These are phyloP conservation scores for Drosophila subpulchrella DNA, from an alignment of 1,140 invertebrate genomes.

Conservation along the genomic window DNA sequence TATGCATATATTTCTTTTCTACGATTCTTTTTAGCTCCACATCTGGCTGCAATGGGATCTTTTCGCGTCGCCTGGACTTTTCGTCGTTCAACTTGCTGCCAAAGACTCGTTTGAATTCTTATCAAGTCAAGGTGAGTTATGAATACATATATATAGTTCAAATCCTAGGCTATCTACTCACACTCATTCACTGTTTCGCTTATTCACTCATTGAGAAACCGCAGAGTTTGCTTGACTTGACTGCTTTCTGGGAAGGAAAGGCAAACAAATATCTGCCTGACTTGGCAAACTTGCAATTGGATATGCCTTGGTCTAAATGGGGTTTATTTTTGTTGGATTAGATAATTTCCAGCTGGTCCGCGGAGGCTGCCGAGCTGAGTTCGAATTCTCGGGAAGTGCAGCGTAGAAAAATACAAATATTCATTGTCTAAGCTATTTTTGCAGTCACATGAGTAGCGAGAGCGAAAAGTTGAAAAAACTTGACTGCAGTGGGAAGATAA, in stretches of 20 bases:
- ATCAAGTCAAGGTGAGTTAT: slow-evolving; percentile 97
- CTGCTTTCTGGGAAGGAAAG: slow-evolving; percentile 57
- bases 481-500: not conserved
- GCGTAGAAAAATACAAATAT: slow-evolving; percentile 44
- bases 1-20: slow-evolving; percentile 31
- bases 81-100: slow-evolving; percentile 97
- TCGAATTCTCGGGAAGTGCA: slow-evolving; percentile 53
- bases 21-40: slow-evolving; percentile 88
- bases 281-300: slow-evolving; percentile 73
- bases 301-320: slow-evolving; percentile 46
- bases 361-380: slow-evolving; percentile 26
- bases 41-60: slow-evolving; percentile 94
- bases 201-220: slow-evolving; percentile 59
- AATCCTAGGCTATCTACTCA: slow-evolving; percentile 2
- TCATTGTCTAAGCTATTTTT: slow-evolving; percentile 32
- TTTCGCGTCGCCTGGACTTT: slow-evolving; percentile 95
- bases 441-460: slow-evolving; percentile 34
- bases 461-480: slow-evolving; percentile 14
- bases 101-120: slow-evolving; percentile 98
- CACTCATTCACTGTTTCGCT: slow-evolving; percentile 33
- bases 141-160: slow-evolving; percentile 1
- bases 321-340: slow-evolving; percentile 33
- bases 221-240: slow-evolving; percentile 23
- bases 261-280: slow-evolving; percentile 57
- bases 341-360: slow-evolving; percentile 73